phyloP scores from a whole-genome alignment of 2,113 vertebrate genomes.

The Dermatemys mawii region DNA sequence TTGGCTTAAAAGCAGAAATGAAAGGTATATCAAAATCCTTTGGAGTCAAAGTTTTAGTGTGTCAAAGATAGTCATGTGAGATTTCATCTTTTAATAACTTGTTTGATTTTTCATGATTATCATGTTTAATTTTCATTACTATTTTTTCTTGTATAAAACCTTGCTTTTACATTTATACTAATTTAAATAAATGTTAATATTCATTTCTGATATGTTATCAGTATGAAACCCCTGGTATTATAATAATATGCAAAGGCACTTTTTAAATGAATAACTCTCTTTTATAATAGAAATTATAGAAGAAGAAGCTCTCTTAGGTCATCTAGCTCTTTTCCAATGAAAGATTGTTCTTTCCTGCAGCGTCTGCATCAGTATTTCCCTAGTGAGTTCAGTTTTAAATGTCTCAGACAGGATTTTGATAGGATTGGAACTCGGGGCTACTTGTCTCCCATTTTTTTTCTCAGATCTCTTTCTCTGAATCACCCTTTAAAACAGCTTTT shows the following conservation, averaged over 20 bases:
- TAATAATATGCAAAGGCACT: not conserved
- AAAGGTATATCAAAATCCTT: not conserved
- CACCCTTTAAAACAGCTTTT: not conserved
- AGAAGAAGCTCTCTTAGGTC: not conserved
- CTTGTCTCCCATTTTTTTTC: not conserved
- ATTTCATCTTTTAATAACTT: not conserved
- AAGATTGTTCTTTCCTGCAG: not conserved
- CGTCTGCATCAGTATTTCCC: not conserved
- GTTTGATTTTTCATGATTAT: not conserved
- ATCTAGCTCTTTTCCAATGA: not conserved
- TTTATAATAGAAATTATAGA: not conserved
- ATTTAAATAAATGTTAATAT: not conserved
- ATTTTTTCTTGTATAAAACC: not conserved
- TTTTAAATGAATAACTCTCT: conserved; percentile 28
- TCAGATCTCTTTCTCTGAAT: not conserved
- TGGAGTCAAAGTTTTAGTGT: conserved; percentile 2
- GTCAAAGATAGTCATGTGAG: not conserved
- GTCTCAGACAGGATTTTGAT: not conserved
- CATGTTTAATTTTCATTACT: not conserved
- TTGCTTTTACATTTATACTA: not conserved
- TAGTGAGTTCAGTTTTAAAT: not conserved
- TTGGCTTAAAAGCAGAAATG: conserved; percentile 4
- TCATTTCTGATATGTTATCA: not conserved
- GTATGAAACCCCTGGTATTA: not conserved
- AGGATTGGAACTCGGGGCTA: not conserved